A percentile compares a stretch with the other conserved stretches of the same genome.
Conservation (phyloP, 2,113 vertebrate genomes). For the Ardeotis arabs region DNA sequence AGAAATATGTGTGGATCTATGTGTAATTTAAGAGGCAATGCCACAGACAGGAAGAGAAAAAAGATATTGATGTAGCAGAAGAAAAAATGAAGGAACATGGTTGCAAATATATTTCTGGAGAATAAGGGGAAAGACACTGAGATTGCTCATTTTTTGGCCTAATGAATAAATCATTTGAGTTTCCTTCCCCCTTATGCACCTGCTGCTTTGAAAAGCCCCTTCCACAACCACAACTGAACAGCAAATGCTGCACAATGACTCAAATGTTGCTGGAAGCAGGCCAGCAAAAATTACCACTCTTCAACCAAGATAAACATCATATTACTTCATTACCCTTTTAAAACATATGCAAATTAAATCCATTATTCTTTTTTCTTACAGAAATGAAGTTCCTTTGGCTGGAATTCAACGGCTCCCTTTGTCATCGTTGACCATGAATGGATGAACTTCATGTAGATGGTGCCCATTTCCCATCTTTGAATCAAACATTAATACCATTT, state of each 20-base stretch:
- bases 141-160: constrained; percentile 82
- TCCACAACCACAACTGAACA: constrained; percentile 79
- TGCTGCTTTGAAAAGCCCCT: constrained; percentile 83
- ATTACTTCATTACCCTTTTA: constrained; percentile 99
- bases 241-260: constrained; percentile 81
- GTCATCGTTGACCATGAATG: constrained; percentile 86
- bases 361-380: constrained; percentile 86
- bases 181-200: constrained; percentile 72
- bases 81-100: constrained; percentile 48
- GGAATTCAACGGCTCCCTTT: constrained; percentile 85
- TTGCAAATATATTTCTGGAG: constrained; percentile 69
- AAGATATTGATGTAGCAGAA: constrained; percentile 27
- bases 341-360: constrained; percentile 96
- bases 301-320: constrained; percentile 98
- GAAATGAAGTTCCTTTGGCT: constrained; percentile 90
- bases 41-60: constrained; percentile 51
- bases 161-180: constrained; percentile 91
- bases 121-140: constrained; percentile 70
- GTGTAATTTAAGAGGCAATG: constrained; percentile 64
- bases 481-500: constrained; percentile 96
- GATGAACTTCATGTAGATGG: constrained; percentile 80
- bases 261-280: constrained; percentile 81
- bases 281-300: constrained; percentile 95
- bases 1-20: neutral
- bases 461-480: constrained; percentile 87